phyloP scores from a whole-genome alignment of 30 jellyfish, hydroid and myxozoan species.

The Aurelia sp. region DNA sequence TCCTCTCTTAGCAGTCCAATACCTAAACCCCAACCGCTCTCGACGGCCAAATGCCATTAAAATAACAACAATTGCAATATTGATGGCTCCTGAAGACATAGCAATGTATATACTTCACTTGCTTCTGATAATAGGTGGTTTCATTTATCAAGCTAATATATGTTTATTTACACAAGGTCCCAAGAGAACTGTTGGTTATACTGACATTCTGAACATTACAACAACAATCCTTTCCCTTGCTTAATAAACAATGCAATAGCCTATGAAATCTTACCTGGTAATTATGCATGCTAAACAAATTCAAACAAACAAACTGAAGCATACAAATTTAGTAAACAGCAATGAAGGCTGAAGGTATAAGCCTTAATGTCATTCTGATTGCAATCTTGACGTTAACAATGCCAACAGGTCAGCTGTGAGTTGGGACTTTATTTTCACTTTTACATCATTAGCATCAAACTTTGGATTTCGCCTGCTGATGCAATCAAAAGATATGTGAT shows the following conservation, averaged over 20 bases:
- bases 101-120: no score
- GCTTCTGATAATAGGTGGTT: no score
- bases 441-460: conserved; percentile 7
- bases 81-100: no score
- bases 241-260: not conserved
- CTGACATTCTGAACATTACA: not conserved
- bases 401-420: conserved; percentile 16
- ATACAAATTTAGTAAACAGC: not conserved
- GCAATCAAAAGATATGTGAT: no score
- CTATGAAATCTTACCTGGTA: not conserved
- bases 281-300: not conserved
- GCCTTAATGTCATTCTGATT: conserved; percentile 6
- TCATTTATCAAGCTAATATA: no score
- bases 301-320: not conserved
- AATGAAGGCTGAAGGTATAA: not conserved
- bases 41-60: no score
- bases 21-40: no score
- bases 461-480: not conserved
- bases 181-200: not conserved
- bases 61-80: no score
- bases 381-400: not conserved
- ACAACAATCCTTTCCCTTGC: not conserved
- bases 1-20: conserved; percentile 6
- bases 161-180: not conserved
- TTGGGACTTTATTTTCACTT: conserved; percentile 4